phyloP scores from a whole-genome alignment of 1,140 invertebrate genomes.

The Ptiloglossa arizonensis region DNA sequence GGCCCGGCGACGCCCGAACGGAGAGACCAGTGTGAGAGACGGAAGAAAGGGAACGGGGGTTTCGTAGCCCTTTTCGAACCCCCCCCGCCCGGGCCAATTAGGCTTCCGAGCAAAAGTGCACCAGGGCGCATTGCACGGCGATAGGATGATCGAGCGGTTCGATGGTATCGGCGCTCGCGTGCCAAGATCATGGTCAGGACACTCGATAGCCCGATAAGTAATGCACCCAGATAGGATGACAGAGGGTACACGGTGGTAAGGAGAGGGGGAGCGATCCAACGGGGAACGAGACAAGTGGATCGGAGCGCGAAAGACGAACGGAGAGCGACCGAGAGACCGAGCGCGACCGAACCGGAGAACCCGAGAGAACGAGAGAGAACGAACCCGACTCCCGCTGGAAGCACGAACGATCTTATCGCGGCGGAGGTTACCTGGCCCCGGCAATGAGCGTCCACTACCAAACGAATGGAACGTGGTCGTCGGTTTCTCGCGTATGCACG shows the following conservation, averaged over 20 bases:
- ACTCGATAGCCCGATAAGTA: constrained; percentile 75
- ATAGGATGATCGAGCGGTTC: constrained; percentile 76
- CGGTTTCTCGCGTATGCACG: constrained; percentile 10
- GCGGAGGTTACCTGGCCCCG: constrained; percentile 57
- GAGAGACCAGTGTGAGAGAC: too few relatives aligned
- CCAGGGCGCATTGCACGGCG: constrained; percentile 69
- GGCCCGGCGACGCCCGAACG: background rate
- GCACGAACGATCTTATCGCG: constrained; percentile 65
- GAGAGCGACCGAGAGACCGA: too few relatives aligned
- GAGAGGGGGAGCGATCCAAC: constrained; percentile 1
- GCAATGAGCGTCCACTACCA: constrained; percentile 58
- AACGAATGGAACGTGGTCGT: constrained; percentile 60
- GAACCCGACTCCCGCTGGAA: constrained; percentile 47
- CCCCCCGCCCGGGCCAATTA: constrained; percentile 69
- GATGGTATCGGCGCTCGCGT: constrained; percentile 76
- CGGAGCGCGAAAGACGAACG: background rate
- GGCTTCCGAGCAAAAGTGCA: constrained; percentile 62
- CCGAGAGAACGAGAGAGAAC: too few relatives aligned
- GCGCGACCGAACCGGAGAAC: too few relatives aligned
- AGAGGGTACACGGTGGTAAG: constrained; percentile 57
- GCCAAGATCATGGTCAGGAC: constrained; percentile 73
- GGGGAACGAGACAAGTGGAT: background rate
- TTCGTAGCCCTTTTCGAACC: constrained; percentile 39
- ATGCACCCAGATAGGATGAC: constrained; percentile 75
- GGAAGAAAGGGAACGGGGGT: too few relatives aligned